phyloP scores from a whole-genome alignment of 2,797 vertebrate genomes.

The Eupleurogrammus muticus region DNA sequence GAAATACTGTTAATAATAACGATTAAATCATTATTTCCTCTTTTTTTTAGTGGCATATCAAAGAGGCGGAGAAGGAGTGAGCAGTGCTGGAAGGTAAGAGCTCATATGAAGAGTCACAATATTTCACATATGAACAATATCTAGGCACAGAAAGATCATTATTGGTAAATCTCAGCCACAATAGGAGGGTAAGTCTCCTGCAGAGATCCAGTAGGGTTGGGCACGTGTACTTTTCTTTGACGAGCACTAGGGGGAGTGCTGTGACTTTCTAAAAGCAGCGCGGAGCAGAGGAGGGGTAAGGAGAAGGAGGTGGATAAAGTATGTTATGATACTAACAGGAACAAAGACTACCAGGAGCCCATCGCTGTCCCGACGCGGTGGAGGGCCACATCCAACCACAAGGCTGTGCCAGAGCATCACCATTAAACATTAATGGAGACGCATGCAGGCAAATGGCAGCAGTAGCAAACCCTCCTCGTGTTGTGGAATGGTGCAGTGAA shows the following conservation, averaged over 20 bases:
- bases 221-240: constrained; percentile 43
- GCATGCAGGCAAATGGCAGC: constrained; percentile 11
- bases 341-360: constrained; percentile 75
- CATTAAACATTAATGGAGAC: constrained; percentile 23
- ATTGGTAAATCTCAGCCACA: constrained; percentile 3
- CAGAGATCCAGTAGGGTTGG: constrained; percentile 19
- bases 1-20: neutral
- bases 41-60: constrained; percentile 93
- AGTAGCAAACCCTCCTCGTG: constrained; percentile 33
- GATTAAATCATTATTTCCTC: constrained; percentile 30
- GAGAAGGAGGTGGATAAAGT: constrained; percentile 42
- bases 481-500: constrained; percentile 59
- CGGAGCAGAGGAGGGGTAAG: constrained; percentile 24
- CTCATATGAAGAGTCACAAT: neutral
- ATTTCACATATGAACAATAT: constrained; percentile 2
- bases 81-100: constrained; percentile 96
- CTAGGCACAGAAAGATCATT: neutral
- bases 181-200: neutral
- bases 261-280: constrained; percentile 74
- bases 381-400: constrained; percentile 65
- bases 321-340: constrained; percentile 61
- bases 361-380: constrained; percentile 56
- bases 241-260: constrained; percentile 90
- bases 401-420: constrained; percentile 78
- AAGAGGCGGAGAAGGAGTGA: constrained; percentile 96